These are phyloP conservation scores for Sinotaia quadrata DNA, from an alignment of 2,888 invertebrate genomes.

Conservation along the genomic window DNA sequence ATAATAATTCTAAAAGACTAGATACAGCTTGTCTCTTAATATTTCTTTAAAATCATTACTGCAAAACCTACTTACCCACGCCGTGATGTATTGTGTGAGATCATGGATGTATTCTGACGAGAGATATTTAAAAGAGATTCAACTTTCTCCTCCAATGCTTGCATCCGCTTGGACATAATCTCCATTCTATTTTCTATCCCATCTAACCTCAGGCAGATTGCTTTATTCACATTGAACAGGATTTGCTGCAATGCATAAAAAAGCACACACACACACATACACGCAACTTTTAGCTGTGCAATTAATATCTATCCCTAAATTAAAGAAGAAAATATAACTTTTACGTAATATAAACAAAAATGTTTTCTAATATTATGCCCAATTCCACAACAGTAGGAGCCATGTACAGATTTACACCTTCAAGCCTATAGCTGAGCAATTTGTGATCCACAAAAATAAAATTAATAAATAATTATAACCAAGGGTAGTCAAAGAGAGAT, in stretches of 20 bases:
- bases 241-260: conserved; percentile 64
- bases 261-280: conserved; percentile 1
- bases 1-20: too few species aligned
- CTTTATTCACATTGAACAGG: conserved; percentile 69
- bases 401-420: too few species aligned
- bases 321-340: neutral
- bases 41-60: too few species aligned
- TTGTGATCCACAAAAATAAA: too few species aligned
- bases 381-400: too few species aligned
- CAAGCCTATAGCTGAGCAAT: too few species aligned
- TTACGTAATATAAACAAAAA: too few species aligned
- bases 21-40: too few species aligned
- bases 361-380: too few species aligned
- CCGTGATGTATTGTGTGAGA: conserved; percentile 27
- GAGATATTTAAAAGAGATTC: conserved; percentile 39
- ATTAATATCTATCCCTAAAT: too few species aligned
- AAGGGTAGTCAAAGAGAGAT: too few species aligned
- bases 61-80: conserved; percentile 35
- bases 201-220: conserved; percentile 68
- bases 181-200: conserved; percentile 65
- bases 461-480: too few species aligned
- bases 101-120: conserved; percentile 28
- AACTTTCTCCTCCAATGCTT: conserved; percentile 62
- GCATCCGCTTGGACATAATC: conserved; percentile 49
- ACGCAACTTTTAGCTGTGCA: neutral